Percentiles rank a stretch among this genome's conserved stretches.
phyloP scores from a whole-genome alignment of 2,113 vertebrate genomes.

The Sinocyclocheilus anophthalmus region DNA sequence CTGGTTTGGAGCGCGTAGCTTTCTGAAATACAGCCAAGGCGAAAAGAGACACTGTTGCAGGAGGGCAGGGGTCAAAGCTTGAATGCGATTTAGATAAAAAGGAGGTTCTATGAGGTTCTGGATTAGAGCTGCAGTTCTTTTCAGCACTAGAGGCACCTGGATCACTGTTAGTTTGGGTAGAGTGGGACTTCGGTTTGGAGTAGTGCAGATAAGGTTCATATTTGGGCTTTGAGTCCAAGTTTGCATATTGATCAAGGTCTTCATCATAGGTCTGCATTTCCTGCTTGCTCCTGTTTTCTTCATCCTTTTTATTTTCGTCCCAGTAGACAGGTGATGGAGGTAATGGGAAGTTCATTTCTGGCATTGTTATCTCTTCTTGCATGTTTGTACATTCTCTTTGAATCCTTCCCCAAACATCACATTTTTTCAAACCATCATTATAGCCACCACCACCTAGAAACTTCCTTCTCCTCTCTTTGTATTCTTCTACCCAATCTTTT shows the following conservation, averaged over 20 bases:
- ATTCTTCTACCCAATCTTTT: slow-evolving; percentile 65
- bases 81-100: not conserved
- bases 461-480: slow-evolving; percentile 64
- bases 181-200: not conserved
- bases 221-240: not conserved
- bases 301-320: slow-evolving; percentile 33
- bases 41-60: slow-evolving; percentile 36
- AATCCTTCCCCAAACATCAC: not conserved
- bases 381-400: not conserved
- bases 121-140: not conserved
- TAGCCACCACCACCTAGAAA: not conserved
- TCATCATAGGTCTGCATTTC: not conserved
- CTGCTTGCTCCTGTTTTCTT: slow-evolving; percentile 12
- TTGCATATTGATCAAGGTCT: not conserved
- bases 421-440: slow-evolving; percentile 28
- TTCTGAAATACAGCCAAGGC: slow-evolving; percentile 48
- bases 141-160: not conserved
- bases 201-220: not conserved
- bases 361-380: slow-evolving; percentile 34
- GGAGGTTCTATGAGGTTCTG: not conserved
- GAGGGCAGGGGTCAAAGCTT: not conserved
- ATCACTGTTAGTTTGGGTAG: not conserved
- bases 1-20: slow-evolving; percentile 26
- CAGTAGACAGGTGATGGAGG: slow-evolving; percentile 64
- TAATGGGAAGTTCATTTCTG: slow-evolving; percentile 61